Base-by-base conservation (phyloP, 1,140 invertebrate species). In the Phocides pigmalion region DNA sequence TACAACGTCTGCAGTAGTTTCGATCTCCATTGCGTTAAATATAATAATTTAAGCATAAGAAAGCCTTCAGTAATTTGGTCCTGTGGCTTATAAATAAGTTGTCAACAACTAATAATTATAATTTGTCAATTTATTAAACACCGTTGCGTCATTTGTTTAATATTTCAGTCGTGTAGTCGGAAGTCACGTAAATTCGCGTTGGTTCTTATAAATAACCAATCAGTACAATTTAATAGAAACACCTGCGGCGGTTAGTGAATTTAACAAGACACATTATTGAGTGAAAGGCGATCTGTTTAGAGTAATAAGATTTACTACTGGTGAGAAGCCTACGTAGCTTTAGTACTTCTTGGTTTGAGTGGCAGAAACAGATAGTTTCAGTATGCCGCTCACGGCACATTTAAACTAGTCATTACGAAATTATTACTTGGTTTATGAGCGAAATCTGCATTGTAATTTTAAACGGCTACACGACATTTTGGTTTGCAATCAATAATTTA, bases 221-320 rank as follows among this genome's bases (percentile, higher is more conserved):
- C 56, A 47, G 56, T 59, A 25, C 42, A 59, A 59, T 47, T 59
- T 59, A 46, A 54, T 59, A 35, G 56, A 46, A 59, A 47, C 56
- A 59, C 56, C 56, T 59, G 56, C 25, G 25, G 41, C 25, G 44
- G 19, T 14, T 17, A 46, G 42, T 32, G 56, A 28, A 35, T 47
- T 28, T 59, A 59, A 59, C 56, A 59, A 59, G 42, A 46, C 56
- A n/a, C 22, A 20, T 32, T 42, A 44, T 44, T 59, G 56, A 59
- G 51, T 54, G 51, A 54, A 54, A 54, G 51, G 37, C 6, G 35
- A 54, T 54, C 39, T 42, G 50, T 41, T 53, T 41, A 46, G 20
- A 17, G 25, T 32, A 59, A 59, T 59, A 32, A 47, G 56, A 59
- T 59, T 59, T 37, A 59, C 15, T 46, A 47, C 46, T 47, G 15